phyloP scores from a whole-genome alignment of 2,888 invertebrate species.

The Mesorhabditis sp. region DNA sequence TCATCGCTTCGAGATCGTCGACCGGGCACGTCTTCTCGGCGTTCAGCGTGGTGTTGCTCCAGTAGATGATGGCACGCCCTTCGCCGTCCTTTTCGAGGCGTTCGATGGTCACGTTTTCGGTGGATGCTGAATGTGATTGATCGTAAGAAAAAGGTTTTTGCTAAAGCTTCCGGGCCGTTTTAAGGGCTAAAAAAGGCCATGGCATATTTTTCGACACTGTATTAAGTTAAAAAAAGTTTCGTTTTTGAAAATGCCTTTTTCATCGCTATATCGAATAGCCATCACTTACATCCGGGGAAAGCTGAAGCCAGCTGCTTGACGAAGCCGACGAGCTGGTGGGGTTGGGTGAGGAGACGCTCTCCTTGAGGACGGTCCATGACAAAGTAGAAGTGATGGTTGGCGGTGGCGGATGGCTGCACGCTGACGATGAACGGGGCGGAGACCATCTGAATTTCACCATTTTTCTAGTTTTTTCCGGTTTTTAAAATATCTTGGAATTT shows the following conservation, averaged over 20 bases:
- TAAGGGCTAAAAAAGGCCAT: too few species aligned
- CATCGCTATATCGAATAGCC: too few species aligned
- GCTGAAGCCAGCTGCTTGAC: constrained; percentile 14
- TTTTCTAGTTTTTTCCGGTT: not conserved
- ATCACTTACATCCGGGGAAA: not conserved
- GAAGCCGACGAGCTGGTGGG: constrained; percentile 24
- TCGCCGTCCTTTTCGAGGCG: not conserved
- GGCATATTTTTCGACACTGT: too few species aligned
- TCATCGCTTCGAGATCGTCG: constrained; percentile 31
- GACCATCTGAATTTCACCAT: constrained; percentile 19
- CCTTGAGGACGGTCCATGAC: constrained; percentile 27
- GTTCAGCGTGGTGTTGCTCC: constrained; percentile 34
- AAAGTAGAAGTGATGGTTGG: constrained; percentile 29
- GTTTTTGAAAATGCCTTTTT: too few species aligned
- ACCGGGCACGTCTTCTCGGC: constrained; percentile 32
- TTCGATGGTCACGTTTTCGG: not conserved
- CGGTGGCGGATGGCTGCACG: constrained; percentile 24
- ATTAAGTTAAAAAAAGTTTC: too few species aligned
- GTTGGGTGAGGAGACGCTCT: constrained; percentile 18
- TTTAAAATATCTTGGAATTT: not conserved
- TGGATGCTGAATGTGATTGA: not conserved
- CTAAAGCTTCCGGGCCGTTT: not conserved
- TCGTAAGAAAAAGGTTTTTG: not conserved
- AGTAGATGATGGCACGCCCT: constrained; percentile 20
- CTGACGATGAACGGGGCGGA: constrained; percentile 35